These are phyloP conservation scores for Brachyistius frenatus DNA, from an alignment of 2,113 vertebrate species.

Conservation along the genomic window DNA sequence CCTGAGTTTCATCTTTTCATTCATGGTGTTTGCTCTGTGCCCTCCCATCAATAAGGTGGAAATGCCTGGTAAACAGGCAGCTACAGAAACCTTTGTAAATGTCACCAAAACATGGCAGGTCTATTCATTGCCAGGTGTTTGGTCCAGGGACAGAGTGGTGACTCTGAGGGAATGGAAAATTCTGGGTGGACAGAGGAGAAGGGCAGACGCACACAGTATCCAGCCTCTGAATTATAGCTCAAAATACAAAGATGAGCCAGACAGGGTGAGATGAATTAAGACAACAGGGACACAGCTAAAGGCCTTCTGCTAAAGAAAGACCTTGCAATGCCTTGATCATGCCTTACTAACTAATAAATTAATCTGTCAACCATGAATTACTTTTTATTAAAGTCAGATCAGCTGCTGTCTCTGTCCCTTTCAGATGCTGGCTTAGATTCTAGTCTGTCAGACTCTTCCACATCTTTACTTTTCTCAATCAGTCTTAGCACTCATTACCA, in stretches of 20 bases:
- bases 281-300: constrained; percentile 24
- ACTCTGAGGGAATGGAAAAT: constrained; percentile 78
- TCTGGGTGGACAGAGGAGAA: constrained; percentile 42
- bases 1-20: constrained; percentile 26
- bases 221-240: constrained; percentile 37
- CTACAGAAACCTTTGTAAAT: constrained; percentile 73
- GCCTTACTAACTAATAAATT: constrained; percentile 29
- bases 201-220: constrained; percentile 27
- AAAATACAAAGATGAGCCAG: constrained; percentile 53
- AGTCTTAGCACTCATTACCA: constrained; percentile 44
- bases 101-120: constrained; percentile 64
- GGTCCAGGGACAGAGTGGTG: constrained; percentile 57
- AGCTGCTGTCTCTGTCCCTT: constrained; percentile 52
- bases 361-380: constrained; percentile 55
- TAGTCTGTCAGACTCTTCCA: constrained; percentile 23
- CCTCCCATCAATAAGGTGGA: constrained; percentile 44
- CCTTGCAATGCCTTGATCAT: constrained; percentile 16
- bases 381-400: constrained; percentile 64
- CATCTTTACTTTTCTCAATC: constrained; percentile 54
- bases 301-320: constrained; percentile 35
- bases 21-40: constrained; percentile 45
- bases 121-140: constrained; percentile 51
- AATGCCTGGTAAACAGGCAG: constrained; percentile 57
- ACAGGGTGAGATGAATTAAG: constrained; percentile 19
- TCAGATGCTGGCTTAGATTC: constrained; percentile 16